phyloP scores from a whole-genome alignment of 2,888 invertebrate genomes.

The Euplexia lucipara region DNA sequence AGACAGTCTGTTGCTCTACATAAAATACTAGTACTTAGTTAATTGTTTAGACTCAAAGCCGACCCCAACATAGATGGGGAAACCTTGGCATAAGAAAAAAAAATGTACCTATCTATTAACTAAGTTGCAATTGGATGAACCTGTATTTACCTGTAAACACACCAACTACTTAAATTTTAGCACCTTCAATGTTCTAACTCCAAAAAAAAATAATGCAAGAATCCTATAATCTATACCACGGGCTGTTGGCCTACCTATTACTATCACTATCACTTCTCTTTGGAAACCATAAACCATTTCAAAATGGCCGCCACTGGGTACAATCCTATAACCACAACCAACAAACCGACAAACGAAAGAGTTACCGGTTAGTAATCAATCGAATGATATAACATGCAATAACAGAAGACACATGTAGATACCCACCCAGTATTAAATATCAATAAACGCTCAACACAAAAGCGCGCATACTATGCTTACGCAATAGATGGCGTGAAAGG shows the following conservation, averaged over 20 bases:
- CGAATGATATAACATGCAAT: conserved; percentile 48
- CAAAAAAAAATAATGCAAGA: too few relatives aligned
- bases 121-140: too few relatives aligned
- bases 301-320: conserved; percentile 33
- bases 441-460: conserved; percentile 59
- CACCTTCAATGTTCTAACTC: too few relatives aligned
- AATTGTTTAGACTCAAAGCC: too few relatives aligned
- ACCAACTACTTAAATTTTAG: too few relatives aligned
- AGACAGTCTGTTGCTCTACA: too few relatives aligned
- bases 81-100: too few relatives aligned
- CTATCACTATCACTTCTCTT: neutral
- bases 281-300: neutral
- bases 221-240: neutral
- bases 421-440: conserved; percentile 54
- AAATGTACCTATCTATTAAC: too few relatives aligned
- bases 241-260: too few relatives aligned
- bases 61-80: too few relatives aligned
- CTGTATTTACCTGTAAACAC: too few relatives aligned
- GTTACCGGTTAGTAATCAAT: conserved; percentile 31
- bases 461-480: conserved; percentile 57
- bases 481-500: conserved; percentile 68
- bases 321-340: conserved; percentile 4
- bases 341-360: conserved; percentile 18
- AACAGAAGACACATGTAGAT: conserved; percentile 52
- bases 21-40: too few relatives aligned